Evolutionary conservation across 2,797 vertebrate genomes (phyloP).

Genomic region (Gallinago stenura): DNA sequence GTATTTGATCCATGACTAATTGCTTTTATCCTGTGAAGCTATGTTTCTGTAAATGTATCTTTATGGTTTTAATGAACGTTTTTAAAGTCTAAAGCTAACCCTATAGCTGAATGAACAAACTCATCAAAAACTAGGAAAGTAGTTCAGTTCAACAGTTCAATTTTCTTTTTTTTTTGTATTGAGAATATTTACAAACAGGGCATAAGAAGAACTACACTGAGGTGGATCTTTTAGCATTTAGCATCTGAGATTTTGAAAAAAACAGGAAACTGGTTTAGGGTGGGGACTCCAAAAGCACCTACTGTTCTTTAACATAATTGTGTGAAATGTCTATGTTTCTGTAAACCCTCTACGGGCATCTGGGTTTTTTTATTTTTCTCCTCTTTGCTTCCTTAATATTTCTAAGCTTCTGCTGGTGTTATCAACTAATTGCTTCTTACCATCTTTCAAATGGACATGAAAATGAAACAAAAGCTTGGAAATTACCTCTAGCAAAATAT

Average conservation of each 20-base stretch:
- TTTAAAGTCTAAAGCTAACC: neutral
- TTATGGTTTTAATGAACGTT: neutral
- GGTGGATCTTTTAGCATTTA: neutral
- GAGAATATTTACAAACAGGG: neutral
- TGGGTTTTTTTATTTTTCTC: neutral
- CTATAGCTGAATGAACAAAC: neutral
- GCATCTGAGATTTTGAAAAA: neutral
- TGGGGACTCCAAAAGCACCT: neutral
- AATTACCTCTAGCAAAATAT: neutral
- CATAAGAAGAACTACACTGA: neutral
- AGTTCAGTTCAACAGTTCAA: neutral
- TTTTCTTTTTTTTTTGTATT: neutral
- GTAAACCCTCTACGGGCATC: neutral
- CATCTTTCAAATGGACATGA: neutral
- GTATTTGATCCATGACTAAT: slow-evolving; percentile 43
- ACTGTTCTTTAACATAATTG: neutral
- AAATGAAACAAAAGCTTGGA: neutral
- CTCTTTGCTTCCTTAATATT: neutral
- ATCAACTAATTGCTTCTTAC: neutral
- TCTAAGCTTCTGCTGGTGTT: neutral
- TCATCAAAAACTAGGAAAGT: neutral
- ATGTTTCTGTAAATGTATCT: slow-evolving; percentile 20
- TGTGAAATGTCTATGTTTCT: neutral
- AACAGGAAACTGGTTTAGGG: neutral
- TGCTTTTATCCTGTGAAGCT: slow-evolving; percentile 5